These are phyloP conservation scores for Chelon auratus DNA, from an alignment of 2,797 vertebrate genomes.

Conservation along the genomic window DNA sequence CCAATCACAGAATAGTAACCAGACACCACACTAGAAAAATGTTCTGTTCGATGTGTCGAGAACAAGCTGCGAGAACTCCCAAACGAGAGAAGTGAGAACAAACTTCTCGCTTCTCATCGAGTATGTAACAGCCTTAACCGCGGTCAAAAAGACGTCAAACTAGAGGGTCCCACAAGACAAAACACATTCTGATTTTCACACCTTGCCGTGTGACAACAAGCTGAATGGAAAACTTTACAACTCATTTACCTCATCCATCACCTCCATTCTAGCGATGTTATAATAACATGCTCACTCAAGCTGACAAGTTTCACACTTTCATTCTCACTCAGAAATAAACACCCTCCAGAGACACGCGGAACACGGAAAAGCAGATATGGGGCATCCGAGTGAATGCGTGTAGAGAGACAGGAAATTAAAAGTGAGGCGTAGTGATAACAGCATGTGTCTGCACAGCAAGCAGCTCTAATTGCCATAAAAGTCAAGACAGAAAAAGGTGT, in stretches of 20 bases:
- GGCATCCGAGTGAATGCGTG: constrained; percentile 4
- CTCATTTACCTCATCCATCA: constrained; percentile 41
- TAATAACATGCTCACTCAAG: constrained; percentile 60
- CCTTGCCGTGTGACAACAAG: constrained; percentile 39
- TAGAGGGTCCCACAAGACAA: constrained; percentile 8
- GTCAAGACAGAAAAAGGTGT: constrained; percentile 1
- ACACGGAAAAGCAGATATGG: background rate
- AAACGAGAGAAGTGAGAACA: too few relatives aligned
- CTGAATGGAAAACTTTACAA: constrained; percentile 42
- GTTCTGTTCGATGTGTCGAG: too few relatives aligned
- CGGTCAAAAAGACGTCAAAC: background rate
- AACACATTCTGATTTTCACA: constrained; percentile 45
- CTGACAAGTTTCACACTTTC: constrained; percentile 60
- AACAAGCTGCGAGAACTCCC: too few relatives aligned
- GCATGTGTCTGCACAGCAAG: constrained; percentile 19
- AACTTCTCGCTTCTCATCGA: too few relatives aligned
- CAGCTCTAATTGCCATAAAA: constrained; percentile 20
- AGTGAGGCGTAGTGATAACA: constrained; percentile 30
- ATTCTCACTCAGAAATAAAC: constrained; percentile 60
- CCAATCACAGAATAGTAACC: too few relatives aligned
- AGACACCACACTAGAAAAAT: too few relatives aligned
- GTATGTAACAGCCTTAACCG: background rate
- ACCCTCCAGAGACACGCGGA: constrained; percentile 8
- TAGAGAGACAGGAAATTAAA: constrained; percentile 61
- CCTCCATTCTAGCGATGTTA: constrained; percentile 22